Evolutionary conservation across 64 coral and sea anemone species (phyloP).

Genomic region (Hydrozoanthus tunicans): DNA sequence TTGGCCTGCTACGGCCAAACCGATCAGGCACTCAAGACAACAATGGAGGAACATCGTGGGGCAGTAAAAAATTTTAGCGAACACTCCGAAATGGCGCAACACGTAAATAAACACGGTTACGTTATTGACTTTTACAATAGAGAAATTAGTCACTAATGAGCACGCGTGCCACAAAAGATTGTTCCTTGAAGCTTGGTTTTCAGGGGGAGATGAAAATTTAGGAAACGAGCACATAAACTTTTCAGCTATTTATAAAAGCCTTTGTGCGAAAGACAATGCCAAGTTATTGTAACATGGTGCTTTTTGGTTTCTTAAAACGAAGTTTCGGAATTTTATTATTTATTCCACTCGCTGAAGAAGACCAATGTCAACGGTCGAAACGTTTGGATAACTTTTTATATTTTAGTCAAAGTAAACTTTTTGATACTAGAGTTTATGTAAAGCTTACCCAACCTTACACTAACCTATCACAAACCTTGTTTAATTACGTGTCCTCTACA

Average conservation of each 20-base stretch:
- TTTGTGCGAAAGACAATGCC: not conserved
- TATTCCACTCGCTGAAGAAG: not conserved
- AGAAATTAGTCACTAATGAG: too few relatives aligned
- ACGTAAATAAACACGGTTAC: not conserved
- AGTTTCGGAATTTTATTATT: not conserved
- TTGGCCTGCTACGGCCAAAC: conserved; percentile 32
- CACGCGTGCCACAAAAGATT: too few relatives aligned
- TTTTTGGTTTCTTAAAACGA: not conserved
- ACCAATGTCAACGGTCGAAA: not conserved
- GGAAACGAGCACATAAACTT: not conserved
- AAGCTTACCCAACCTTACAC: too few relatives aligned
- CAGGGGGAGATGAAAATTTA: not conserved
- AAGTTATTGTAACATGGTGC: not conserved
- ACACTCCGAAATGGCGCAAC: conserved; percentile 33
- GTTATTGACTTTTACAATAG: too few relatives aligned
- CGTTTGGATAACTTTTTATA: not conserved
- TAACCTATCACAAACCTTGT: too few relatives aligned
- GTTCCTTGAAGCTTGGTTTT: conserved; percentile 7
- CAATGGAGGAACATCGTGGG: not conserved
- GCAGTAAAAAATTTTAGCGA: conserved; percentile 3
- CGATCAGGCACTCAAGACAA: not conserved
- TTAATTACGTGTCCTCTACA: too few relatives aligned
- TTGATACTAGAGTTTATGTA: too few relatives aligned
- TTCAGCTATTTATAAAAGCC: not conserved
- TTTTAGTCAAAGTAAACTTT: too few relatives aligned